These are phyloP conservation scores for Phorcus lineatus DNA, from an alignment of 2,888 invertebrate genomes.

Conservation along the genomic window DNA sequence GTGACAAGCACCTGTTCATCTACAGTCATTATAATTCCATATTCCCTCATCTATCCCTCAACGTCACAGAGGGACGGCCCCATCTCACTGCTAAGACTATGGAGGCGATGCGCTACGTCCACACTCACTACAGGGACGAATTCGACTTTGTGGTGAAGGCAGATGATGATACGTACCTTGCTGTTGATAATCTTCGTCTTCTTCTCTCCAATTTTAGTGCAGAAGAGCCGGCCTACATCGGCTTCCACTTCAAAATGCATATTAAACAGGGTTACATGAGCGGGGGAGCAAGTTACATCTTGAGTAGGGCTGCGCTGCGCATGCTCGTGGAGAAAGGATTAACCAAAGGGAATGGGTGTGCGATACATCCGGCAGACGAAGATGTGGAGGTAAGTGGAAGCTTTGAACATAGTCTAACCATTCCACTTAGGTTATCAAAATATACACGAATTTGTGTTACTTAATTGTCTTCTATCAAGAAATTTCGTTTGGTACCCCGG, in stretches of 20 bases:
- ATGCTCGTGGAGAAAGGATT: slow-evolving; percentile 85
- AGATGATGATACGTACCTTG: slow-evolving; percentile 97
- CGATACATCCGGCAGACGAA: slow-evolving; percentile 83
- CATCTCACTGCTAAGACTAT: slow-evolving; percentile 98
- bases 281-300: slow-evolving; percentile 82
- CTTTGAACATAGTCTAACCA: no score
- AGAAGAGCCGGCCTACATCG: slow-evolving; percentile 87
- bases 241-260: slow-evolving; percentile 63
- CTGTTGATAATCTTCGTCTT: slow-evolving; percentile 94
- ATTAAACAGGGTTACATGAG: slow-evolving; percentile 76
- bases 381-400: slow-evolving; percentile 95
- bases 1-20: no score
- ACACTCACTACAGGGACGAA: slow-evolving; percentile 84
- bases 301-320: slow-evolving; percentile 86
- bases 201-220: slow-evolving; percentile 87
- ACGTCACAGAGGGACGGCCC: slow-evolving; percentile 90
- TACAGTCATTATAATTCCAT: no score
- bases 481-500: no score
- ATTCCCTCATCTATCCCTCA: slow-evolving; percentile 85
- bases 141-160: slow-evolving; percentile 98
- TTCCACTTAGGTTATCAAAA: no score
- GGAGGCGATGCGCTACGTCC: slow-evolving; percentile 90
- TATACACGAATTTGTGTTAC: no score
- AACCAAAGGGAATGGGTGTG: slow-evolving; percentile 79
- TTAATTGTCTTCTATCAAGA: no score